phyloP scores from a whole-genome alignment of 2,797 vertebrate species.

The Melanitta fusca region DNA sequence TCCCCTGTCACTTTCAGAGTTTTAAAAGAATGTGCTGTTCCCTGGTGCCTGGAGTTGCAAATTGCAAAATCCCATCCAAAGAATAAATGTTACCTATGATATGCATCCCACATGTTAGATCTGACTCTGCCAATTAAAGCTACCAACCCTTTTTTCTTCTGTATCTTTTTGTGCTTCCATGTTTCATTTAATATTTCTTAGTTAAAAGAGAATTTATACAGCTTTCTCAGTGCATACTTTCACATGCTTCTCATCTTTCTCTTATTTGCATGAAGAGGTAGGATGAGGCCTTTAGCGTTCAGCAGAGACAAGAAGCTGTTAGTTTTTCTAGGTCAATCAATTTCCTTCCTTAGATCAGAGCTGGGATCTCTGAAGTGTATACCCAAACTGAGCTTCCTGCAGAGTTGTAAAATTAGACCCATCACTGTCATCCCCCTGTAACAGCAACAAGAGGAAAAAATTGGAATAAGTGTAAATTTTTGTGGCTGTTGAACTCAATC shows the following conservation, averaged over 20 bases:
- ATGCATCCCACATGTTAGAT: background rate
- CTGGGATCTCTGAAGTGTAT: conserved; percentile 47
- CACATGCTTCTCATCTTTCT: background rate
- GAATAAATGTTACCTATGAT: conserved; percentile 14
- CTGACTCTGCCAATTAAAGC: background rate
- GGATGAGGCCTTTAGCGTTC: conserved; percentile 42
- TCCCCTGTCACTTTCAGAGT: conserved; percentile 38
- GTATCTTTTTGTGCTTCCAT: background rate
- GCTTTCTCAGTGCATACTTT: background rate
- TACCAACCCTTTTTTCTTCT: background rate
- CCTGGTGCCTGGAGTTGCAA: conserved; percentile 1
- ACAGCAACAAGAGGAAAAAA: conserved; percentile 12
- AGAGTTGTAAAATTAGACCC: conserved; percentile 9
- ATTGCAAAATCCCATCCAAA: background rate
- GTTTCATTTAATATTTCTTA: background rate
- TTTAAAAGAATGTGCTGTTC: conserved; percentile 50
- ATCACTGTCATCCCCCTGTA: conserved; percentile 13
- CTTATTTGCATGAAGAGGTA: conserved; percentile 40
- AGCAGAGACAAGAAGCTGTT: conserved; percentile 22
- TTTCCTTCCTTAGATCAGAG: conserved; percentile 50
- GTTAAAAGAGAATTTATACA: background rate
- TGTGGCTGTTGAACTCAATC: background rate
- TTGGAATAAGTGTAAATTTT: conserved; percentile 8
- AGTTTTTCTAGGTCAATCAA: conserved; percentile 64
- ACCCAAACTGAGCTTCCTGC: background rate